phyloP scores from a whole-genome alignment of 1,140 invertebrate genomes.

The Dendroctonus valens region DNA sequence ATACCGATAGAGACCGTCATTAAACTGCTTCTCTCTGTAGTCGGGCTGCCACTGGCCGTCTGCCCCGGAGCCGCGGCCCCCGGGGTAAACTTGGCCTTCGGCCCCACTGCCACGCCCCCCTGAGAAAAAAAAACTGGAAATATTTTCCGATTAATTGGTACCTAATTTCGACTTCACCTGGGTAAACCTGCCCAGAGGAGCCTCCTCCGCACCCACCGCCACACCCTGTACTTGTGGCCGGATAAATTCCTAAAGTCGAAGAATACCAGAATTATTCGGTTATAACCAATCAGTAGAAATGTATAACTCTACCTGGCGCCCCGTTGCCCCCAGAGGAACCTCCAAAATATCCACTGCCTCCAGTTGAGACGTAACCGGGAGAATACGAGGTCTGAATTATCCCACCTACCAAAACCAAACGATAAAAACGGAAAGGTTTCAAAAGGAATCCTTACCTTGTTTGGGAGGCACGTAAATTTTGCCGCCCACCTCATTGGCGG shows the following conservation, averaged over 20 bases:
- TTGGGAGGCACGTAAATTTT: conserved; percentile 38
- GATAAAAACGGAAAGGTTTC: background rate
- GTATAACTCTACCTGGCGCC: background rate
- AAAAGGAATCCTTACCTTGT: conserved; percentile 23
- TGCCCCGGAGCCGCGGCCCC: conserved; percentile 18
- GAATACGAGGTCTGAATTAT: conserved; percentile 37
- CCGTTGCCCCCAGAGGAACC: conserved; percentile 9
- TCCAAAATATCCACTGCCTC: conserved; percentile 6
- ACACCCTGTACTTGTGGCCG: conserved; percentile 6
- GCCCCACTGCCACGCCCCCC: conserved; percentile 22
- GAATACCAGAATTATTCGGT: no score
- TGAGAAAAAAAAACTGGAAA: background rate
- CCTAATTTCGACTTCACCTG: conserved; percentile 8
- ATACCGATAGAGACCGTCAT: conserved; percentile 29
- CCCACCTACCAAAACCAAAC: conserved; percentile 23
- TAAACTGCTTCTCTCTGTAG: conserved; percentile 26
- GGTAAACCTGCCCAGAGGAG: conserved; percentile 19
- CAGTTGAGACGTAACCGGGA: conserved; percentile 33
- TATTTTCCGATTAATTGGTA: background rate
- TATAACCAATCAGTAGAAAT: no score
- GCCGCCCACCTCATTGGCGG: conserved; percentile 37
- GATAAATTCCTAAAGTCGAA: background rate
- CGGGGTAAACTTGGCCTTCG: conserved; percentile 24
- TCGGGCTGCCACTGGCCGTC: conserved; percentile 32
- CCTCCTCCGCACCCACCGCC: conserved; percentile 18